Base-by-base conservation (phyloP, 2,113 vertebrate species). In the Larimichthys crocea region DNA sequence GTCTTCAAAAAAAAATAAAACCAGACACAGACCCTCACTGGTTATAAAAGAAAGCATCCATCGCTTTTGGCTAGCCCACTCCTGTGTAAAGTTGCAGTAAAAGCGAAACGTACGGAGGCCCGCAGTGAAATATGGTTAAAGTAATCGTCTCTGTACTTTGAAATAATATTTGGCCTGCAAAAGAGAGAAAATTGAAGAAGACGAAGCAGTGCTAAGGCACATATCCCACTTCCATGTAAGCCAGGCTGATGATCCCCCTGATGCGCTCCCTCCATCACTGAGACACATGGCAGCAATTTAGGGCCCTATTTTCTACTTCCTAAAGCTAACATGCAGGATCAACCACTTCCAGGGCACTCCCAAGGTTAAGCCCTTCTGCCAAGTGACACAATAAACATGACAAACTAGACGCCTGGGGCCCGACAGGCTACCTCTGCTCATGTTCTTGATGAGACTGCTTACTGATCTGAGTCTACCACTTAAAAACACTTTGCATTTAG, bases 201-300 rank as follows among this genome's bases (percentile, higher is more conserved):
- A 74, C 35, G 20, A 83, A 69, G 69, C 82, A 63, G 49, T 12
- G 73, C 72, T 77, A 20, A 65, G 44, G 81, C 77, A 68, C 82
- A 31, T 92, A 86, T 92, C 90, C 93, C 74, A 59, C 91, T 94
- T 94, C 88, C 85, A 92, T 74, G 17, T 69, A 89, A 84, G 53
- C 56, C 65, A 22, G 63, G 88, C 89, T 91, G 93, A 95, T 93
- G 90, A 90, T 93, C 74, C 82, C 88, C 56, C 90, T 86, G 89
- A 93, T 95, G 94, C 92, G 82, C 90, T 94, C 93, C 19, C 92
- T 91, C 86, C 88, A 90, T 92, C 89, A 93, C 88, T 84, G 64
- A 94, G 93, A 93, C 95, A 96, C 96, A 96, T 96, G 95, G 95
- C 92, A 95, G 93, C 93, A 96, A 96, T 97, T 94, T 96, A 95